Base-by-base conservation (phyloP, 1,140 invertebrate genomes). In the Caenorhabditis tropicalis region DNA sequence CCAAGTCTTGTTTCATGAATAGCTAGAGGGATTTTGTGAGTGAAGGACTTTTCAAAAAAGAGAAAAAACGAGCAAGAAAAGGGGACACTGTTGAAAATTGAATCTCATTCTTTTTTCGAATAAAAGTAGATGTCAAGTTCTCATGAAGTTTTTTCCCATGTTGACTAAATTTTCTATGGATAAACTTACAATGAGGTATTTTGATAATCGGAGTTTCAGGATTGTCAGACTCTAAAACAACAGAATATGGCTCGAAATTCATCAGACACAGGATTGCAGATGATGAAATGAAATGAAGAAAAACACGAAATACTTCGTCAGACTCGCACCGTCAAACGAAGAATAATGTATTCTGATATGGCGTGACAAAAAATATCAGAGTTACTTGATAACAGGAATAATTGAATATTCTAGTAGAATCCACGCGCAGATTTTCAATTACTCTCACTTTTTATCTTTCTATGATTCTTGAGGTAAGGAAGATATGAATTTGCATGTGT, bases 171-270 rank as follows among this genome's bases (percentile, higher is more conserved):
- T 27, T 10, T 27, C 1, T 27, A 12, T 27, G 19, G 21, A 12
- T 27, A 33, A 46, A 74, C 65, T 74, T 43, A 74, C 65, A 74
- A 74, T 74, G 65, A 0, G 65, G 36, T 36, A 74, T 74, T 43
- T 74, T 74, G 36, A 74, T 74, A 46, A 74, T 74, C 3, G 65
- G 36, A 27, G 36, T 21, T 10, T 74, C 36, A 74, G 65, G 65
- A 24, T 74, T 24, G 33, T 74, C 65, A 15, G 65, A 74, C 24
- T 74, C 65, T 24, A 74, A n/a, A 24, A 74, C 36, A 43, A 74
- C 65, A 3, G 65, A 74, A 74, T 74, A 74, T 21, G 65, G 65
- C 29, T 74, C 65, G 10, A 74, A 74, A 74, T 43, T 74, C 65
- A 74, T 74, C 36, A 74, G 36, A 74, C 58, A 65, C 58, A 43